Evolutionary conservation across 2,113 vertebrate genomes (phyloP), one percentile per base, ranked within the genome.

Genomic region (Illadopsis cleaveri): DNA sequence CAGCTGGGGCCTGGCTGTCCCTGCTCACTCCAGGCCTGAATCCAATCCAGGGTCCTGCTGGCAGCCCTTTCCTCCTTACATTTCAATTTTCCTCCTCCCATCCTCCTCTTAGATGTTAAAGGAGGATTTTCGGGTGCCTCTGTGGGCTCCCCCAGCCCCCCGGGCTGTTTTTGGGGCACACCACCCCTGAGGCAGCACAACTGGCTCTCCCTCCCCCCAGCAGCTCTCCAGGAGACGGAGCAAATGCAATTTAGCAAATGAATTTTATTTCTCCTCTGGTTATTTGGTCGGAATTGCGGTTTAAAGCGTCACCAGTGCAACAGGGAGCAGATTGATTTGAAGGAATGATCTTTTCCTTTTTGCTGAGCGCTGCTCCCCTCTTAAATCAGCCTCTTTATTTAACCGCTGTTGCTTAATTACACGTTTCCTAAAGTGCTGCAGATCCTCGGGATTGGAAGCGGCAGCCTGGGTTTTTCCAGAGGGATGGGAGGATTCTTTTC

Each of bases 161-260:
- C n/a, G 1, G 44, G 37, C 25, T 1, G 28, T 5, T 1, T 14
- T 13, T 53, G 2, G 80, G 76, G 57, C n/a, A n/a, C n/a, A n/a
- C n/a, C n/a, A n/a, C 72, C 47, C 35, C 4, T 20, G 45, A 27
- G 33, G 5, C 47, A 28, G 13, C 68, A 12, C 38, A 3, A 0
- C 12, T 37, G 68, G 24, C 57, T 71, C 4, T 35, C 40, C 56
- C 66, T 61, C 62, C 83, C 0, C n/a, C n/a, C n/a, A 14, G 2
- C 40, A 38, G 68, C 61, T 45, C 30, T 60, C 18, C 61, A 35
- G 48, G 8, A 84, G 84, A 28, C 40, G 31, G 40, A 80, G 47
- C 12, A 38, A 62, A 65, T 4, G 12, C 9, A 3, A 51, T 82
- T 53, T 6, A 31, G 15, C 2, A 38, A 83, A 88, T 70, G 19